Evolutionary conservation across 2,113 vertebrate species (phyloP).

Genomic region (Myrmecophaga tridactyla): DNA sequence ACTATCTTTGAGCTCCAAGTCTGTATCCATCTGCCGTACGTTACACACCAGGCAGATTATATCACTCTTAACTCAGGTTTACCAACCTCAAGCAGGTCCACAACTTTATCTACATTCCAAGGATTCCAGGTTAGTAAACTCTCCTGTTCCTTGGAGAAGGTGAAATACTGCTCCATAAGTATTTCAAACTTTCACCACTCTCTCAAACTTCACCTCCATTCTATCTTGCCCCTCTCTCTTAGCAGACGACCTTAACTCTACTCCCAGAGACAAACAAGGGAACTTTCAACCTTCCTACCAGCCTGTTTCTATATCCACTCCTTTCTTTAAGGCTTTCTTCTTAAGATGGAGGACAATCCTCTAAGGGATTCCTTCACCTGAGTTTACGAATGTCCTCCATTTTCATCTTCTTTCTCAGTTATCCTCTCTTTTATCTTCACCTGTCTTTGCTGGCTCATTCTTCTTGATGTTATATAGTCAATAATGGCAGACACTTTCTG

Average conservation of each 20-base stretch:
- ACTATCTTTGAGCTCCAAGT: not conserved
- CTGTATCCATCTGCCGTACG: not conserved
- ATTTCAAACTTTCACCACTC: not conserved
- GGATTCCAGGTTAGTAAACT: not conserved
- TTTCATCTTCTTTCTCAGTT: not conserved
- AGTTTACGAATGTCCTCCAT: not conserved
- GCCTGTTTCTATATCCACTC: not conserved
- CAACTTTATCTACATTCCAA: not conserved
- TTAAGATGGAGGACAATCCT: not conserved
- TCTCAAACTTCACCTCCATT: not conserved
- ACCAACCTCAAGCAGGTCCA: not conserved
- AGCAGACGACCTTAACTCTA: not conserved
- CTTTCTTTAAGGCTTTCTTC: not conserved
- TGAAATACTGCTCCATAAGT: not conserved
- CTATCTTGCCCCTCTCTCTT: not conserved
- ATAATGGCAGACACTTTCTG: not conserved
- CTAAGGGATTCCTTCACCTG: not conserved
- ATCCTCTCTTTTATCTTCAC: not conserved
- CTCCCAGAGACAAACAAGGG: not conserved
- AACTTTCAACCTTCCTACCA: not conserved
- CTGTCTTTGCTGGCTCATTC: not conserved
- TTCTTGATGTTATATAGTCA: not conserved
- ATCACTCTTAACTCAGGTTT: not conserved
- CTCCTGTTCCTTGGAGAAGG: too few relatives aligned
- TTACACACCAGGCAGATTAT: not conserved